Evolutionary conservation across 1,140 invertebrate genomes (phyloP).

Genomic region (Stegodyphus mimosarum): DNA sequence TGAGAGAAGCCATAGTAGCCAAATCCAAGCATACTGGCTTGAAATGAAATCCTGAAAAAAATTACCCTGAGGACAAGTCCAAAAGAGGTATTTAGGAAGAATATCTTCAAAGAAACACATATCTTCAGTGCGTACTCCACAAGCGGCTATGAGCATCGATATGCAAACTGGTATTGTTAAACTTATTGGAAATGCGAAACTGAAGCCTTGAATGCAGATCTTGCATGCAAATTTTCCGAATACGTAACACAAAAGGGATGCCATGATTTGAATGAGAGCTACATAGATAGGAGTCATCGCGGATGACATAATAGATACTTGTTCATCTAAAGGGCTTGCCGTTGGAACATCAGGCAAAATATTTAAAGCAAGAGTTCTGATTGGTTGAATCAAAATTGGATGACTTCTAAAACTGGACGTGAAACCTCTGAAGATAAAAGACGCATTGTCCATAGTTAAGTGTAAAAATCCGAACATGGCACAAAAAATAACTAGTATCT

Average conservation of each 20-base stretch:
- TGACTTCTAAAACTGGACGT: constrained; percentile 77
- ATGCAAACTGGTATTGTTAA: constrained; percentile 90
- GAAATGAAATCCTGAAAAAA: constrained; percentile 68
- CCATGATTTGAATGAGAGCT: constrained; percentile 82
- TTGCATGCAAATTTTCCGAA: constrained; percentile 96
- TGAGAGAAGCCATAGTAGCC: constrained; percentile 70
- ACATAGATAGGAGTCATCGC: constrained; percentile 76
- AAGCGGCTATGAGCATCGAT: constrained; percentile 87
- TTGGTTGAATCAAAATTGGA: constrained; percentile 43
- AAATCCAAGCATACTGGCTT: constrained; percentile 66
- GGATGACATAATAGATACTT: constrained; percentile 59
- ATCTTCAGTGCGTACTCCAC: constrained; percentile 85
- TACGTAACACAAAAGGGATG: constrained; percentile 88
- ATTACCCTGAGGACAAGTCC: constrained; percentile 82
- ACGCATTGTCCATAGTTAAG: constrained; percentile 80
- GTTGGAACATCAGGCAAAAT: constrained; percentile 61
- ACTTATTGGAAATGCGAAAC: constrained; percentile 94
- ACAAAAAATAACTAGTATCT: constrained; percentile 67
- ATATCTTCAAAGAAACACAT: constrained; percentile 87
- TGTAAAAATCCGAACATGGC: constrained; percentile 76
- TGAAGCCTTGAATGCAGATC: constrained; percentile 85
- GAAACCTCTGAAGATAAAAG: constrained; percentile 82
- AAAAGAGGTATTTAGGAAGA: constrained; percentile 90
- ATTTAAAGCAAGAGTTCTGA: background rate
- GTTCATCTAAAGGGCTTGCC: constrained; percentile 58